A percentile compares a stretch with the other conserved stretches of the same genome.
Conservation (phyloP, 2,888 invertebrate species). For the Dysmachus trigonus region DNA sequence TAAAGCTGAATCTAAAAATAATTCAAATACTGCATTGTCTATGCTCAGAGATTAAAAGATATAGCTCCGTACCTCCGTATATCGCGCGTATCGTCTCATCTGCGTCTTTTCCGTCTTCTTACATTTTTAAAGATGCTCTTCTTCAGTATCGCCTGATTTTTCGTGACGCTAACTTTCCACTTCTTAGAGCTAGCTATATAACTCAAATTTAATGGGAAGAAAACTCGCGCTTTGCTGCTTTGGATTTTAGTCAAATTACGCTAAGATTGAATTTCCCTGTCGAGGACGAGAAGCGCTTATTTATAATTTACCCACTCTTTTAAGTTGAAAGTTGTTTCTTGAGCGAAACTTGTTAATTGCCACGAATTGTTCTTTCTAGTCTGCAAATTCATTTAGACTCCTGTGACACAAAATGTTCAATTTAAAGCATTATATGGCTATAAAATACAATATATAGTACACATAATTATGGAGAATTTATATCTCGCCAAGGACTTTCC, state of each 20-base stretch:
- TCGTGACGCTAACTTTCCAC: not conserved
- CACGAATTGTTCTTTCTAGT: not conserved
- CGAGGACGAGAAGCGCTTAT: not conserved
- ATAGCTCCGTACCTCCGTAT: not conserved
- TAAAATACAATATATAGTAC: too few species aligned
- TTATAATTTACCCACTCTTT: not conserved
- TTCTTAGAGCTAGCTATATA: not conserved
- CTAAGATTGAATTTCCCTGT: not conserved
- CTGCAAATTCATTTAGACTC: not conserved
- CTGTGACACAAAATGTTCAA: not conserved
- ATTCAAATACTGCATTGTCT: not conserved
- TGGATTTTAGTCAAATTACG: not conserved
- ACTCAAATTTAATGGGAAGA: not conserved
- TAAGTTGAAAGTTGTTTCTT: not conserved
- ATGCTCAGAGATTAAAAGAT: not conserved
- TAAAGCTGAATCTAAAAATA: slow-evolving; percentile 6
- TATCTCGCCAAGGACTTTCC: not conserved
- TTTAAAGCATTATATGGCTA: not conserved
- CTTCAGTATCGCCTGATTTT: not conserved
- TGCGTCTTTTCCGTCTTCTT: not conserved
- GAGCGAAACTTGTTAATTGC: not conserved
- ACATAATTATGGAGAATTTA: not conserved
- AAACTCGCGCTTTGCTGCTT: not conserved
- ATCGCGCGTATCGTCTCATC: not conserved
- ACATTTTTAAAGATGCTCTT: not conserved